phyloP scores from a whole-genome alignment of 2,113 vertebrate species.

The Phaethon lepturus region DNA sequence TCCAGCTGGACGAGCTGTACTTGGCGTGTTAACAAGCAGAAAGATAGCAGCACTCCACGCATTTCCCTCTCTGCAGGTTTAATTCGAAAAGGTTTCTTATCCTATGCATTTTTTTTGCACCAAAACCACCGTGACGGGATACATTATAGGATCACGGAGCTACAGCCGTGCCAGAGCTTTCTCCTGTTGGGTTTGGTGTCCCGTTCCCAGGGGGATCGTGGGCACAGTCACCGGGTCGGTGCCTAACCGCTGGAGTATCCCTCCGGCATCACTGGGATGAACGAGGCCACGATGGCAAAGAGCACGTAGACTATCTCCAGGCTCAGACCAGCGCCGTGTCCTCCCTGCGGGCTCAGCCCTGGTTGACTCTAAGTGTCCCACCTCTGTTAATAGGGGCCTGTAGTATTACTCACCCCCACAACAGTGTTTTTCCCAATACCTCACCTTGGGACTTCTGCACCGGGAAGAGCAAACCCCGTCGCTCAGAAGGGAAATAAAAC shows the following conservation, averaged over 20 bases:
- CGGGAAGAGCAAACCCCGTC: neutral
- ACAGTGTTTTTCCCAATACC: neutral
- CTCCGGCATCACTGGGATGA: neutral
- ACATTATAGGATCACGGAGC: neutral
- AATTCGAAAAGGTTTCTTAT: neutral
- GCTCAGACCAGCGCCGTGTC: neutral
- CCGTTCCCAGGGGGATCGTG: neutral
- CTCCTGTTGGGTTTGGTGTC: neutral
- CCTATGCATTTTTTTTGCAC: neutral
- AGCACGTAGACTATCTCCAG: accelerated
- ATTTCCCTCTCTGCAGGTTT: neutral
- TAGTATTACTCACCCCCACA: neutral
- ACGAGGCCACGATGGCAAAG: neutral
- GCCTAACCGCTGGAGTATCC: neutral
- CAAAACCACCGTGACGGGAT: neutral
- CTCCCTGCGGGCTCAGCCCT: neutral
- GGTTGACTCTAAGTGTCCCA: neutral
- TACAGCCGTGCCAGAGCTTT: neutral
- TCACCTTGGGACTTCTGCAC: neutral
- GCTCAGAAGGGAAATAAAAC: neutral
- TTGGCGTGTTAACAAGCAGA: neutral
- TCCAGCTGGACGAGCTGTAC: neutral
- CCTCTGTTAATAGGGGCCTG: neutral
- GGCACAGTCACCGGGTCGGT: neutral
- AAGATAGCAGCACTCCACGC: neutral